phyloP scores from a whole-genome alignment of 2,888 invertebrate species.

The Hoplodrina blanda region DNA sequence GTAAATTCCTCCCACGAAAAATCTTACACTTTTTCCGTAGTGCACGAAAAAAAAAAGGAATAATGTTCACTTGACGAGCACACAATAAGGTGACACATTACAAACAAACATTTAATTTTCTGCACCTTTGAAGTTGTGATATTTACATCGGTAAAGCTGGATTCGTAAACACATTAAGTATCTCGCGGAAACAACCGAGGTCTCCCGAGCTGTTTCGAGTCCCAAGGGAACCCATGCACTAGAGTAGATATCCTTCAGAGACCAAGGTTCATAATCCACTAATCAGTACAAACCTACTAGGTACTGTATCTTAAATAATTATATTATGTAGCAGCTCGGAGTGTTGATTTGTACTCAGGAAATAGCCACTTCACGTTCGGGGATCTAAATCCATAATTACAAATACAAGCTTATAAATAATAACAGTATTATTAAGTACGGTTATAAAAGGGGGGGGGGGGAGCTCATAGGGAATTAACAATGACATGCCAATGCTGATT shows the following conservation, averaged over 20 bases:
- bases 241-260: slow-evolving; percentile 21
- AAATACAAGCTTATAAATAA: too few species aligned
- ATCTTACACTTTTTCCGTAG: neutral
- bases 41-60: neutral
- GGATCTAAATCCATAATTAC: too few species aligned
- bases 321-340: too few species aligned
- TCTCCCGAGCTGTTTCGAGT: slow-evolving; percentile 33
- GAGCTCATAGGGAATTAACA: too few species aligned
- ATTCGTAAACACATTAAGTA: slow-evolving; percentile 48
- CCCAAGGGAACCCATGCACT: neutral
- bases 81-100: slow-evolving; percentile 12
- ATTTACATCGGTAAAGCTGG: slow-evolving; percentile 48
- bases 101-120: slow-evolving; percentile 29
- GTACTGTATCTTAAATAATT: too few species aligned
- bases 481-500: too few species aligned
- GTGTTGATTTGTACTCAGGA: too few species aligned
- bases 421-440: too few species aligned
- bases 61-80: neutral
- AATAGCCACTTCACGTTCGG: too few species aligned
- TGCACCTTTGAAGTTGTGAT: slow-evolving; percentile 32
- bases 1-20: neutral
- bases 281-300: neutral
- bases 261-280: neutral
- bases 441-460: too few species aligned
- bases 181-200: slow-evolving; percentile 30